A percentile compares a stretch with the other conserved stretches of the same genome.
Conservation (phyloP, 92 coral and sea anemone species). For the Blastomussa wellsi region DNA sequence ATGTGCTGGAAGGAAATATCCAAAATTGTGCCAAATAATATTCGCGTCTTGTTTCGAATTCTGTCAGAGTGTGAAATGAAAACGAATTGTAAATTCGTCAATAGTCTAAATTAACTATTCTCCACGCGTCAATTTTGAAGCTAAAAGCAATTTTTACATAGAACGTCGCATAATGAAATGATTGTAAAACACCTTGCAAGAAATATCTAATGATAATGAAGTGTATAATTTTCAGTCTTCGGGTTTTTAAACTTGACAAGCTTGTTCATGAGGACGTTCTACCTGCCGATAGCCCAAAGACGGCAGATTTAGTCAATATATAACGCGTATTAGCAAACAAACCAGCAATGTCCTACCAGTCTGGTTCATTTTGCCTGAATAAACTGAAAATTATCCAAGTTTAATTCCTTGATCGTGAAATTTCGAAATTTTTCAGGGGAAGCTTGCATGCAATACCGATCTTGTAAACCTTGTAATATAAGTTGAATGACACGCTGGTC, state of each 20-base stretch:
- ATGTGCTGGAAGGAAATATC: neutral
- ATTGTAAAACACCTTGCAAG: conserved; percentile 14
- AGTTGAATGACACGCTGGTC: neutral
- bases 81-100: conserved; percentile 12
- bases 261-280: neutral
- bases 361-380: neutral
- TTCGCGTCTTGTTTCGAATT: neutral
- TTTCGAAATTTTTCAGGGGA: neutral
- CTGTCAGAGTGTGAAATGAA: conserved; percentile 12
- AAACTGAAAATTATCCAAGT: neutral
- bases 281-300: neutral
- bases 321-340: neutral
- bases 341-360: neutral
- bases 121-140: neutral
- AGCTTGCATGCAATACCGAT: neutral
- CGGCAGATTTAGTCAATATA: conserved; percentile 4
- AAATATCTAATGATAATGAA: conserved; percentile 8
- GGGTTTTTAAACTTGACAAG: conserved; percentile 2
- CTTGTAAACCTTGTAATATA: neutral
- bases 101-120: conserved; percentile 15
- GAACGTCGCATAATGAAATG: conserved; percentile 25
- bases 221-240: neutral
- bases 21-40: conserved; percentile 9
- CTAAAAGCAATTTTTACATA: conserved; percentile 28
- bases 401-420: neutral